Evolutionary conservation across 2,888 invertebrate species (phyloP).

Genomic region (Tenthredo notha): DNA sequence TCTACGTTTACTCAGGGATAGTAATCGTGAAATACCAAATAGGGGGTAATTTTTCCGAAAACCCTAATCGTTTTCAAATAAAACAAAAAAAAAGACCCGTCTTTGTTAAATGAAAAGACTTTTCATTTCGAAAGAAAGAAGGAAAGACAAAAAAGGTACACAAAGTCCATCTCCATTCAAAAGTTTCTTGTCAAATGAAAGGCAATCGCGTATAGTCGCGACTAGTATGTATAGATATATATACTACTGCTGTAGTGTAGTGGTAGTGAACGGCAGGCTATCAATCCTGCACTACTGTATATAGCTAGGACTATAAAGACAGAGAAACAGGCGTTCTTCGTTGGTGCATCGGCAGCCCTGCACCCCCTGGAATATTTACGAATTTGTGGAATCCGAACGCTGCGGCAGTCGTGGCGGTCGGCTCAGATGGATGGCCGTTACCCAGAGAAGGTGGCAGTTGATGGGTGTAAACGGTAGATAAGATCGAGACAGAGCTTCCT

Average conservation of each 20-base stretch:
- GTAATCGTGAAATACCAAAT: no score
- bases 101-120: no score
- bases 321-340: conserved; percentile 5
- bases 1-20: background rate
- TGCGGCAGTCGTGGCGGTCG: conserved; percentile 44
- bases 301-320: background rate
- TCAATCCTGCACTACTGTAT: conserved; percentile 17
- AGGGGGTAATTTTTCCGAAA: background rate
- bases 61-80: background rate
- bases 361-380: conserved; percentile 52
- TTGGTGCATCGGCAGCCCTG: background rate
- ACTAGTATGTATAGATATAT: background rate
- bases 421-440: conserved; percentile 65
- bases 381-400: conserved; percentile 53
- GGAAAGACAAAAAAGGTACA: no score
- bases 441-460: conserved; percentile 71
- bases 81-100: background rate
- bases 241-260: background rate
- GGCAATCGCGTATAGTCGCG: conserved; percentile 4
- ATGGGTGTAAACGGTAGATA: conserved; percentile 76
- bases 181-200: conserved; percentile 8
- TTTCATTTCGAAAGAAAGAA: no score
- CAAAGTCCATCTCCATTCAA: background rate
- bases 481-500: conserved; percentile 64
- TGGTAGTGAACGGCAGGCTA: conserved; percentile 22